Percentiles rank a stretch among this genome's conserved stretches.
These are phyloP conservation scores for Junonia oenone DNA, from an alignment of 2,888 invertebrate species.

Conservation along the genomic window DNA sequence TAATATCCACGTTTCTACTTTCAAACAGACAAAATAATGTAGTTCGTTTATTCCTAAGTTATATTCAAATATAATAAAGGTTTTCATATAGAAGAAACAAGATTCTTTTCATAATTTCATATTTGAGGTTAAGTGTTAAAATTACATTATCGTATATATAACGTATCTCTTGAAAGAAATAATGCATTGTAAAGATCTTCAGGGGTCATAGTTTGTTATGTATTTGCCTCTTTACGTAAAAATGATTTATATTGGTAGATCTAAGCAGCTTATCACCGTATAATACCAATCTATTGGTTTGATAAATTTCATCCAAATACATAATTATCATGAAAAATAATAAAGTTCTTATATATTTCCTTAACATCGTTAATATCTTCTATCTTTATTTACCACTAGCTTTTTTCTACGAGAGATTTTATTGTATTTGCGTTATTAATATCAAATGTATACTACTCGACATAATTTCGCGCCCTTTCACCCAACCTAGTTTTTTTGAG, in stretches of 20 bases:
- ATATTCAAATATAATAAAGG: background rate
- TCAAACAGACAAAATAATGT: constrained; percentile 25
- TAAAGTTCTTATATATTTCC: background rate
- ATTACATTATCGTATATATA: constrained; percentile 18
- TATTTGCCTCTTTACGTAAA: background rate
- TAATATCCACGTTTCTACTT: constrained; percentile 60
- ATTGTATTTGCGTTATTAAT: constrained; percentile 10
- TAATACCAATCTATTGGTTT: constrained; percentile 9
- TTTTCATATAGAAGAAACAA: constrained; percentile 3
- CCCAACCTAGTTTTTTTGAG: constrained; percentile 32
- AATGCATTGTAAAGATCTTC: background rate
- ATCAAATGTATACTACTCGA: constrained; percentile 34
- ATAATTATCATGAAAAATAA: background rate
- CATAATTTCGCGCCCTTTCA: constrained; percentile 78
- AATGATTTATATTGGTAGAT: background rate
- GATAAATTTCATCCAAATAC: background rate
- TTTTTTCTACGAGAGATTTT: background rate
- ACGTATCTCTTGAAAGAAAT: constrained; percentile 14
- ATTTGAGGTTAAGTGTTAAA: constrained; percentile 67
- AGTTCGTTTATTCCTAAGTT: constrained; percentile 1
- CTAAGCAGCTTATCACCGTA: constrained; percentile 18
- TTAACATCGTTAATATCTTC: too few relatives aligned
- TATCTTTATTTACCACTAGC: too few relatives aligned
- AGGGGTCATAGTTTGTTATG: background rate
- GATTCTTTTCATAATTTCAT: constrained; percentile 15